Conservation (phyloP, 2,113 vertebrate genomes). For the Pitta sordida region DNA sequence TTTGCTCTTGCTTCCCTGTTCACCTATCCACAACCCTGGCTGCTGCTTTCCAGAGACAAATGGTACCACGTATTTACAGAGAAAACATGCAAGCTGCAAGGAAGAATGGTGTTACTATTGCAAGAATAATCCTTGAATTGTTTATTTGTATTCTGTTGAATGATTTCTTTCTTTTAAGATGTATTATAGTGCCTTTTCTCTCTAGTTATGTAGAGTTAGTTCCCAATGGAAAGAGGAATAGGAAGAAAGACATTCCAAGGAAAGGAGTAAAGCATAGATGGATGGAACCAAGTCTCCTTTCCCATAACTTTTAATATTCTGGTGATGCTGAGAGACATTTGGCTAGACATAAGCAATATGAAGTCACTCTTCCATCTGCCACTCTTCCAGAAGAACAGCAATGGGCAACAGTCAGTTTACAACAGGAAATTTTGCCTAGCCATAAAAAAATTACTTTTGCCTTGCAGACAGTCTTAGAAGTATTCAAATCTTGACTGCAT, state of each 20-base stretch:
- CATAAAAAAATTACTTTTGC: background rate
- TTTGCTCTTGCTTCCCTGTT: background rate
- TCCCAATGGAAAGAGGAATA: background rate
- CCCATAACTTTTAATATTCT: background rate
- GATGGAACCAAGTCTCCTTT: background rate
- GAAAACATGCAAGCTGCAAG: background rate
- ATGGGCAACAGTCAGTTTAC: background rate
- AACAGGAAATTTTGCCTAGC: background rate
- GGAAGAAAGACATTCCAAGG: background rate
- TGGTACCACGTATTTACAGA: background rate
- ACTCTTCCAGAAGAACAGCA: background rate
- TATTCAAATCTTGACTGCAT: background rate
- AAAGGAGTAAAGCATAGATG: background rate
- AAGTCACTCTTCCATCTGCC: background rate
- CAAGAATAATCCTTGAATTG: background rate
- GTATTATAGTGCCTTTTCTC: background rate
- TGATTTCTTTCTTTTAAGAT: background rate
- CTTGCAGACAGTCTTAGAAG: background rate
- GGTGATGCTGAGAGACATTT: background rate
- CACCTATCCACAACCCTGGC: background rate
- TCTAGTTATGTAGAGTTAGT: background rate
- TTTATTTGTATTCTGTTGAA: background rate
- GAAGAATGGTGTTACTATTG: background rate
- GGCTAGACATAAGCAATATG: background rate
- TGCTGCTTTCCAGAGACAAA: background rate